These are phyloP conservation scores for Coptotermes formosanus DNA, from an alignment of 1,140 invertebrate genomes.

Conservation along the genomic window DNA sequence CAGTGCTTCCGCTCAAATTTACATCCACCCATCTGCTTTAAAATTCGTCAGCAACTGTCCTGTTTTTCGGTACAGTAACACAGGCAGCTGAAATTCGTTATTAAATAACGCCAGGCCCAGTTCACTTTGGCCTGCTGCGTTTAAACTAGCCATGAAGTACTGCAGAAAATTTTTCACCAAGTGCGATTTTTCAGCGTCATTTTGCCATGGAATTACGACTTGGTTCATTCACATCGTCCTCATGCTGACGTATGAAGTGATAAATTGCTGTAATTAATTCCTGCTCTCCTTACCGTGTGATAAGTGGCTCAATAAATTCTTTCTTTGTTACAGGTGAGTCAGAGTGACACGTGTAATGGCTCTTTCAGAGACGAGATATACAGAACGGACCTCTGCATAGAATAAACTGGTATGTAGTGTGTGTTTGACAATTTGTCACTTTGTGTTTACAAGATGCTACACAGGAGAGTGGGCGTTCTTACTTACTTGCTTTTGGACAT, in stretches of 20 bases:
- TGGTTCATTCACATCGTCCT: neutral
- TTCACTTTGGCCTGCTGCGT: too few relatives aligned
- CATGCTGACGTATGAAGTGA: neutral
- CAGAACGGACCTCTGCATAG: neutral
- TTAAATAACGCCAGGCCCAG: too few relatives aligned
- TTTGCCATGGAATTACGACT: neutral
- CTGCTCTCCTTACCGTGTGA: neutral
- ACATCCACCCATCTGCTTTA: too few relatives aligned
- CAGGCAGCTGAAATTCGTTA: too few relatives aligned
- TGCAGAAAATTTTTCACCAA: too few relatives aligned
- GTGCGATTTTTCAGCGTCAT: neutral
- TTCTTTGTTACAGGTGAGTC: constrained; percentile 15
- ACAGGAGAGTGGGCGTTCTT: neutral
- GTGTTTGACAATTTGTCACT: neutral
- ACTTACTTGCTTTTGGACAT: too few relatives aligned
- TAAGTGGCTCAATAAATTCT: neutral
- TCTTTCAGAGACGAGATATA: too few relatives aligned
- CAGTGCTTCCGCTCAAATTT: too few relatives aligned
- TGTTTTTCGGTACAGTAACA: too few relatives aligned
- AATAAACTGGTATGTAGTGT: neutral
- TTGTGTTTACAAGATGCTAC: too few relatives aligned
- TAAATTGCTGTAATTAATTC: neutral
- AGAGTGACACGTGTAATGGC: neutral
- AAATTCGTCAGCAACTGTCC: too few relatives aligned
- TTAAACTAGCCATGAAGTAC: too few relatives aligned